A percentile compares a stretch with the other conserved stretches of the same genome.
phyloP scores from a whole-genome alignment of 1,140 invertebrate genomes.

The Habropoda laboriosa region DNA sequence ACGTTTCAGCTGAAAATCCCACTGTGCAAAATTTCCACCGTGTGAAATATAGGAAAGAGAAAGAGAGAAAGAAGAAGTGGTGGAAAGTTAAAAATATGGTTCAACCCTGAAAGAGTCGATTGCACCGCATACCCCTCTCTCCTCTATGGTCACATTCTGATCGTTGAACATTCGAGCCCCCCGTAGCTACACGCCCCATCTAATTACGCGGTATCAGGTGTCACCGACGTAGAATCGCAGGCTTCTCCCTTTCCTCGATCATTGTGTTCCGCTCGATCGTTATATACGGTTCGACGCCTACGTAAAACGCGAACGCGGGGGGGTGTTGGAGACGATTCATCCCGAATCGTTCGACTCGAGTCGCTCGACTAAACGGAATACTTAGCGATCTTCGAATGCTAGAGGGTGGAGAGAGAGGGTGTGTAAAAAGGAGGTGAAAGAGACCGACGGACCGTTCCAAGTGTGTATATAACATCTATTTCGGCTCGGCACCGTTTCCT shows the following conservation, averaged over 20 bases:
- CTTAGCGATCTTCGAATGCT: constrained; percentile 47
- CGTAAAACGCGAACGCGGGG: constrained; percentile 43
- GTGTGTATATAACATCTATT: constrained; percentile 45
- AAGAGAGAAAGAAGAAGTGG: background rate
- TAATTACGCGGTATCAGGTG: constrained; percentile 69
- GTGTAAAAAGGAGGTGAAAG: constrained; percentile 53
- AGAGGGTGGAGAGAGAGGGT: constrained; percentile 3
- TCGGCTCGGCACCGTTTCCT: constrained; percentile 42
- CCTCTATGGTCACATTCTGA: background rate
- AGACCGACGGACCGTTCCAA: constrained; percentile 50
- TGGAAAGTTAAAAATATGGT: too few relatives aligned
- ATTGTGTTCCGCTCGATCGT: constrained; percentile 61
- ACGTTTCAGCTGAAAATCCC: background rate
- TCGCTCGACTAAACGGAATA: constrained; percentile 60
- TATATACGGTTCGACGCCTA: constrained; percentile 65
- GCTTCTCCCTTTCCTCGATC: constrained; percentile 33
- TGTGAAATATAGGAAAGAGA: background rate
- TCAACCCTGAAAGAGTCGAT: too few relatives aligned
- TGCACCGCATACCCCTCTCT: background rate
- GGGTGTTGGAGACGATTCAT: constrained; percentile 47
- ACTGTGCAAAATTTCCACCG: too few relatives aligned
- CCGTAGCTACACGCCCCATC: constrained; percentile 1
- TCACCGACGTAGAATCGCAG: constrained; percentile 46
- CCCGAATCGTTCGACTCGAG: constrained; percentile 49
- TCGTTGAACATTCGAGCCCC: constrained; percentile 10